phyloP scores from a whole-genome alignment of 2,113 vertebrate genomes.

The Cephalopholis sonnerati region DNA sequence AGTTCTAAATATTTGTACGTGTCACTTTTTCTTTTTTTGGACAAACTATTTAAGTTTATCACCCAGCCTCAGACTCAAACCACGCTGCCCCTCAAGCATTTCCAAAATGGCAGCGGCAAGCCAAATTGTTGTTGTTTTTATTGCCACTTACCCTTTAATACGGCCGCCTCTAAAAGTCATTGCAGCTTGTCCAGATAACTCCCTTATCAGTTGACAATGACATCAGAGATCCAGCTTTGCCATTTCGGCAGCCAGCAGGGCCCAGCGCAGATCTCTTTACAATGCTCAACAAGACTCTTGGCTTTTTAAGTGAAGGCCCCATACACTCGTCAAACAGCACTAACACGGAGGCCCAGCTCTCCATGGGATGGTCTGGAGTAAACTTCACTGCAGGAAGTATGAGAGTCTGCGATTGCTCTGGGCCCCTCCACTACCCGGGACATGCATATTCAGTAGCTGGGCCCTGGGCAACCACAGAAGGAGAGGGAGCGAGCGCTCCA shows the following conservation, averaged over 20 bases:
- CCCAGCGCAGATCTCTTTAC: conserved; percentile 54
- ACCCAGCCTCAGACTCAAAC: conserved; percentile 40
- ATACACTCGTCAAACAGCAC: conserved; percentile 58
- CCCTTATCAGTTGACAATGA: conserved; percentile 64
- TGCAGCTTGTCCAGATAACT: conserved; percentile 60
- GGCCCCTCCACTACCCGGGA: conserved; percentile 49
- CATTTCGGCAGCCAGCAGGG: conserved; percentile 37
- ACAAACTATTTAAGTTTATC: conserved; percentile 52
- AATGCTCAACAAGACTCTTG: conserved; percentile 56
- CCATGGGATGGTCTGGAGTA: conserved; percentile 59
- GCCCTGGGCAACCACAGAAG: conserved; percentile 46
- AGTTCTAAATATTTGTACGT: conserved; percentile 19
- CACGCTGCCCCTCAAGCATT: conserved; percentile 22
- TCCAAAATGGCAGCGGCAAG: conserved; percentile 53
- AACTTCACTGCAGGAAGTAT: conserved; percentile 69
- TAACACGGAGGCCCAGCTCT: conserved; percentile 49
- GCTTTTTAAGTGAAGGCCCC: conserved; percentile 61
- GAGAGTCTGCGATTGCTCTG: conserved; percentile 71
- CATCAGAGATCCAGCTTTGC: conserved; percentile 64
- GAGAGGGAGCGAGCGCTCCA: conserved; percentile 34
- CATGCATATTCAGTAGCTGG: conserved; percentile 80
- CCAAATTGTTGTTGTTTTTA: conserved; percentile 68
- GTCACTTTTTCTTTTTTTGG: conserved; percentile 11
- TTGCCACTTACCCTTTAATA: conserved; percentile 60
- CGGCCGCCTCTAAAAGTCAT: conserved; percentile 66